These are phyloP conservation scores for Monoplex corrugatus DNA, from an alignment of 2,888 invertebrate genomes.

Conservation along the genomic window DNA sequence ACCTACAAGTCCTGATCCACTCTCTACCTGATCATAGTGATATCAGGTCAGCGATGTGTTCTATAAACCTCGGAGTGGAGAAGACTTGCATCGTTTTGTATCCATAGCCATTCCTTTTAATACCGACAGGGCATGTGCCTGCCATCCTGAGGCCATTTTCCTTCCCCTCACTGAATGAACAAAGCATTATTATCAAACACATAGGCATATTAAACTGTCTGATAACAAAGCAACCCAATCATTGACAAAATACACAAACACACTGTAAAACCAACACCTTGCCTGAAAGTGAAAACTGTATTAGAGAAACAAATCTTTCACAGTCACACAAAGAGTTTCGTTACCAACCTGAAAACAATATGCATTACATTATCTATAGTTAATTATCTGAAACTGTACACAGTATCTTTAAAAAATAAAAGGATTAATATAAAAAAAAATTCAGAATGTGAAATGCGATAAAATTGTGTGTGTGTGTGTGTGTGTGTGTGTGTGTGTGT, in stretches of 20 bases:
- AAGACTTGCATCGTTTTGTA: neutral
- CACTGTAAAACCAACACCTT: no score
- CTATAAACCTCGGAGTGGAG: neutral
- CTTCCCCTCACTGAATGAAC: neutral
- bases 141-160: neutral
- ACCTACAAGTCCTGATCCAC: no score
- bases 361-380: neutral
- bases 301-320: neutral
- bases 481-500: neutral
- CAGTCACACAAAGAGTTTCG: neutral
- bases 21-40: no score
- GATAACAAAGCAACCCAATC: no score
- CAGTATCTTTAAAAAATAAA: no score
- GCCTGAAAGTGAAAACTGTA: no score
- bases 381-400: no score
- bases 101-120: neutral
- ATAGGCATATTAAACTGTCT: no score
- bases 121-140: neutral
- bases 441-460: no score
- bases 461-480: neutral
- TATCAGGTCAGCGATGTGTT: neutral
- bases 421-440: no score
- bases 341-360: no score
- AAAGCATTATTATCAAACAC: neutral
- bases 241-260: neutral